These are phyloP conservation scores for Zootermopsis nevadensis DNA, from an alignment of 2,888 invertebrate species.

Conservation along the genomic window DNA sequence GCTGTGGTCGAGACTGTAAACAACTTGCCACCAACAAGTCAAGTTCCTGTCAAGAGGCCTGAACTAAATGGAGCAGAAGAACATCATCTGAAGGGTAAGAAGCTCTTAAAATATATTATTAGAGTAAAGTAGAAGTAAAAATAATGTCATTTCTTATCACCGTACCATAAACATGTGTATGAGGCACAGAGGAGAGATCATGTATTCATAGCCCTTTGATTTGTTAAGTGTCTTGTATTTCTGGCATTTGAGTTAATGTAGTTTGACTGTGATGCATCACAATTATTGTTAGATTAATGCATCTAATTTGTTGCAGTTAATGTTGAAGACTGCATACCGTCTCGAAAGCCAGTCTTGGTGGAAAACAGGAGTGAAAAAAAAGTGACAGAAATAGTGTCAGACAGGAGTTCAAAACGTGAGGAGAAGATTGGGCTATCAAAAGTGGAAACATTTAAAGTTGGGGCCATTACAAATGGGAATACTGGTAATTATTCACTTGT, in stretches of 20 bases:
- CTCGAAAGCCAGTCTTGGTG: not conserved
- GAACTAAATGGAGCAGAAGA: slow-evolving; percentile 5
- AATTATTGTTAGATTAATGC: not conserved
- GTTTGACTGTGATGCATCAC: too few relatives aligned
- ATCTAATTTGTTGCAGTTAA: slow-evolving; percentile 7
- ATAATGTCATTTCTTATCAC: too few relatives aligned
- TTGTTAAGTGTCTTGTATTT: too few relatives aligned
- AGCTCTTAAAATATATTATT: not conserved
- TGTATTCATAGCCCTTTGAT: too few relatives aligned
- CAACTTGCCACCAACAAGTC: slow-evolving; percentile 55
- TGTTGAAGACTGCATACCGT: slow-evolving; percentile 5
- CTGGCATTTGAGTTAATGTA: too few relatives aligned
- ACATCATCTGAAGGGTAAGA: not conserved
- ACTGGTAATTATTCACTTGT: slow-evolving; percentile 32
- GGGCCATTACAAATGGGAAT: slow-evolving; percentile 27
- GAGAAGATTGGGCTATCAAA: slow-evolving; percentile 42
- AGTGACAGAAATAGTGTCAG: not conserved
- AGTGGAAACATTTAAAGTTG: slow-evolving; percentile 42
- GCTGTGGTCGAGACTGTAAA: slow-evolving; percentile 53
- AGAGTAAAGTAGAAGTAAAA: too few relatives aligned
- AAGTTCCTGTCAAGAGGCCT: slow-evolving; percentile 10
- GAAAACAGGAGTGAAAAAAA: not conserved
- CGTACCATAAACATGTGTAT: too few relatives aligned
- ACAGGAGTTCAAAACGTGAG: slow-evolving; percentile 35
- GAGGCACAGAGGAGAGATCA: too few relatives aligned